Evolutionary conservation across 2,888 invertebrate species (phyloP), one percentile per base, ranked within the genome.

Genomic region (Urechis unicinctus): DNA sequence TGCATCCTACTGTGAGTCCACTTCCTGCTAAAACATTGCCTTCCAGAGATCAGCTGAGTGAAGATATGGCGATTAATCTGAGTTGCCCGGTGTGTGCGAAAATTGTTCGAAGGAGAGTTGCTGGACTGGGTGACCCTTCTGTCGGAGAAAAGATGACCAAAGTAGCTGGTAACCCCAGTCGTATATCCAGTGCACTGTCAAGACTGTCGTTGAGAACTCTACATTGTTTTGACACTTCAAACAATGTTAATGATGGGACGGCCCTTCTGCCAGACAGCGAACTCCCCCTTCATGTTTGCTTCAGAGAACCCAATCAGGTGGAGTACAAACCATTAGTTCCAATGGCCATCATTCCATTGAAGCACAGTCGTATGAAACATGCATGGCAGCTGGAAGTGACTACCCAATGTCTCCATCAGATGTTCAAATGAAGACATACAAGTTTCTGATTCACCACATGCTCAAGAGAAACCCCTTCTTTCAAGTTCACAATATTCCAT

Each of bases 1-100:
- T 57, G 57, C 57, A 57, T 28, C 57, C 57, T 9, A 57, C 57
- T 5, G 53, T 57, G 24, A 24, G 26, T 26, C 49, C 56, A 21
- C 21, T 54, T 22, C 21, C 41, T 28, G n/a, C 13, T 48, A n/a
- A n/a, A n/a, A n/a, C n/a, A n/a, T n/a, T n/a, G n/a, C 48, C 36
- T 17, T 13, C 36, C 9, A 17, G 17, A 17, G 17, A 9, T 17
- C 9, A 9, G 9, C 17, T 17, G 36, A 9, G 9, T 17, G 9
- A 9, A 36, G 36, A 36, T 9, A 17, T 17, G 17, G 9, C 36
- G 25, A 48, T 48, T 21, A 24, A 55, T 24, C 53, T 47, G 21
- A 30, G n/a, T 21, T 56, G 56, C 43, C 56, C 56, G 1, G 36
- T 56, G 17, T 56, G 56, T 26, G 22, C 42, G 13, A 55, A 45